Evolutionary conservation across 2,797 vertebrate species (phyloP).

Genomic region (Trichosurus vulpecula): DNA sequence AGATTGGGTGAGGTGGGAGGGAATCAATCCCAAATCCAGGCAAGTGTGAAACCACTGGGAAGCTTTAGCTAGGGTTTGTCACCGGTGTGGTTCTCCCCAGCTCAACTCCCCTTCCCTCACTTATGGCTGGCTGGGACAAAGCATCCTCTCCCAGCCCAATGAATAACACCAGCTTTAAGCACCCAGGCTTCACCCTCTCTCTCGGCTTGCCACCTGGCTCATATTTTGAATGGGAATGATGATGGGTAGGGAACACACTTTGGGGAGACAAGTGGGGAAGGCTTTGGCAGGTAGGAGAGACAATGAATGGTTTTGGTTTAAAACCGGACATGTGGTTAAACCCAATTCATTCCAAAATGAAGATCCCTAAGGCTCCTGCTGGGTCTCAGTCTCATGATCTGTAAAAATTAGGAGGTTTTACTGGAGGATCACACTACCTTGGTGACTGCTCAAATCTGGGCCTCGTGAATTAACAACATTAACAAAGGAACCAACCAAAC

Average conservation of each 20-base stretch:
- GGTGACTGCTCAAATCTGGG: no score
- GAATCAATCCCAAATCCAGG: background rate
- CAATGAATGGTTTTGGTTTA: background rate
- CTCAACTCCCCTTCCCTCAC: no score
- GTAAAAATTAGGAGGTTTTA: no score
- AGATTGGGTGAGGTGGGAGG: background rate
- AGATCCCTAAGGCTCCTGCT: no score
- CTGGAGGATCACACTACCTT: no score
- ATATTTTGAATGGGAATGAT: background rate
- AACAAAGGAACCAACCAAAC: background rate
- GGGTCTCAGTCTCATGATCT: no score
- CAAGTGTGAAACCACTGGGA: background rate
- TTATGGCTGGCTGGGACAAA: background rate
- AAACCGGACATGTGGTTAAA: background rate
- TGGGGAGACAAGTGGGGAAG: background rate
- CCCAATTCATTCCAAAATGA: background rate
- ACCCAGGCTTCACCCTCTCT: background rate
- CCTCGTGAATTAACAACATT: background rate
- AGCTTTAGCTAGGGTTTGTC: background rate
- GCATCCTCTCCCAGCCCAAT: background rate
- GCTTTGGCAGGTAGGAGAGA: background rate
- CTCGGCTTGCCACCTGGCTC: background rate
- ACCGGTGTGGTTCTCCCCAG: background rate
- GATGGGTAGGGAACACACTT: background rate
- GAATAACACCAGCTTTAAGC: background rate